These are phyloP conservation scores for Lysandra coridon DNA, from an alignment of 2,888 invertebrate species.

Conservation along the genomic window DNA sequence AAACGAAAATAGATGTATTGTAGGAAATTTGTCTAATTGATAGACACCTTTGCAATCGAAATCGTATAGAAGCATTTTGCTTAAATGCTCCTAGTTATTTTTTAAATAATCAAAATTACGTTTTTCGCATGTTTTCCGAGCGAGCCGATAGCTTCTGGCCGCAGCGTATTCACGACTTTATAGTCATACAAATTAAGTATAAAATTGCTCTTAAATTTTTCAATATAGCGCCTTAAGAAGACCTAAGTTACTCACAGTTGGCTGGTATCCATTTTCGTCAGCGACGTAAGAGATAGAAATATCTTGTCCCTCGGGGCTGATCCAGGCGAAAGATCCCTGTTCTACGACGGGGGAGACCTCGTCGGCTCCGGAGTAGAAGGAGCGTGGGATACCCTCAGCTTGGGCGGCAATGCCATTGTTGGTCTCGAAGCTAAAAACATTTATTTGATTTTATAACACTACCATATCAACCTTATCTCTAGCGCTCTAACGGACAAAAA, in stretches of 20 bases:
- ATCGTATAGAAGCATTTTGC: too few relatives aligned
- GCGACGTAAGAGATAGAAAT: conserved; percentile 81
- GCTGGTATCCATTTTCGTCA: conserved; percentile 85
- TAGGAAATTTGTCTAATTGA: too few relatives aligned
- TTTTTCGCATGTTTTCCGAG: too few relatives aligned
- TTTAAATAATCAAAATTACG: too few relatives aligned
- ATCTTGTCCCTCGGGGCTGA: conserved; percentile 81
- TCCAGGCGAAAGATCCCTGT: conserved; percentile 75
- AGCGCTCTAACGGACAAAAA: too few relatives aligned
- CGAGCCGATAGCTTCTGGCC: too few relatives aligned
- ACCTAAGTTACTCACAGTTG: conserved; percentile 61
- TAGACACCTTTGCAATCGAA: too few relatives aligned
- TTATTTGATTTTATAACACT: not conserved
- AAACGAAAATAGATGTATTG: too few relatives aligned
- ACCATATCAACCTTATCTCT: not conserved
- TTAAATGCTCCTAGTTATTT: too few relatives aligned
- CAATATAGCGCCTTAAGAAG: conserved; percentile 7
- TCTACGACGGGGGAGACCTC: conserved; percentile 57
- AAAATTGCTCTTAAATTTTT: too few relatives aligned
- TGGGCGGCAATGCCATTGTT: conserved; percentile 82
- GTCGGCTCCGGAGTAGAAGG: conserved; percentile 53
- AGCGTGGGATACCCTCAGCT: conserved; percentile 77
- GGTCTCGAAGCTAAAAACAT: conserved; percentile 75
- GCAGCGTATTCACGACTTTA: too few relatives aligned
- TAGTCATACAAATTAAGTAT: too few relatives aligned